Conservation (phyloP, 2,888 invertebrate species). For the Perithous albicinctus region DNA sequence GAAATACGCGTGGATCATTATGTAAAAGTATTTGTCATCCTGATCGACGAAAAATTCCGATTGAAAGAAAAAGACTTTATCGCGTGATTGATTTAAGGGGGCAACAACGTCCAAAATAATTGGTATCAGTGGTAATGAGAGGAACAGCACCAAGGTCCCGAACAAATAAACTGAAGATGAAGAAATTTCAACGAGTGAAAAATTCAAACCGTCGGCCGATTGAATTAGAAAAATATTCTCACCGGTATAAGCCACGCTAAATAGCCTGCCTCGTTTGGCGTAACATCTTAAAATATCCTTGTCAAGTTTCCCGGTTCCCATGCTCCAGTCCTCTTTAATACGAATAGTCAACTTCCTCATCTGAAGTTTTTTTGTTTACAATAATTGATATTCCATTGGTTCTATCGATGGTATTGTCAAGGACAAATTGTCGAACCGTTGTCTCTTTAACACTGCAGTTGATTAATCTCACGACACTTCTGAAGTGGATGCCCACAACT, state of each 20-base stretch:
- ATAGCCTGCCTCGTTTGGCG: conserved; percentile 25
- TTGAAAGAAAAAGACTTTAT: conserved; percentile 57
- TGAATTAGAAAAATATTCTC: not conserved
- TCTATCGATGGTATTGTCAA: not conserved
- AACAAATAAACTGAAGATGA: conserved; percentile 49
- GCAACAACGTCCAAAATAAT: conserved; percentile 53
- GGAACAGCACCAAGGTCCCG: conserved; percentile 45
- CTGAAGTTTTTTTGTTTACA: conserved; percentile 31
- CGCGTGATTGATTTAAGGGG: conserved; percentile 63
- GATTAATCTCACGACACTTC: conserved; percentile 45
- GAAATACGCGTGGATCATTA: conserved; percentile 62
- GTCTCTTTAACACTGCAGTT: conserved; percentile 53
- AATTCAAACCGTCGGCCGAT: not conserved
- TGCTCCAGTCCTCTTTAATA: conserved; percentile 54
- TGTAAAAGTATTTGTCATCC: conserved; percentile 58
- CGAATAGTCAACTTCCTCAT: conserved; percentile 46
- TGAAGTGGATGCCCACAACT: conserved; percentile 52
- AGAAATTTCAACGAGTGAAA: not conserved
- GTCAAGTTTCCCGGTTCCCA: conserved; percentile 24
- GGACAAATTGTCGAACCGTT: conserved; percentile 45
- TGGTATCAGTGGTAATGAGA: conserved; percentile 58
- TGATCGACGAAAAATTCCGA: conserved; percentile 64
- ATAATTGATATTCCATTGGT: not conserved
- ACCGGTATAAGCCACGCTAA: conserved; percentile 52
- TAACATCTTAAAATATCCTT: conserved; percentile 37